Conservation (phyloP, 2,888 invertebrate species). For the Ypsolopha scabrella region DNA sequence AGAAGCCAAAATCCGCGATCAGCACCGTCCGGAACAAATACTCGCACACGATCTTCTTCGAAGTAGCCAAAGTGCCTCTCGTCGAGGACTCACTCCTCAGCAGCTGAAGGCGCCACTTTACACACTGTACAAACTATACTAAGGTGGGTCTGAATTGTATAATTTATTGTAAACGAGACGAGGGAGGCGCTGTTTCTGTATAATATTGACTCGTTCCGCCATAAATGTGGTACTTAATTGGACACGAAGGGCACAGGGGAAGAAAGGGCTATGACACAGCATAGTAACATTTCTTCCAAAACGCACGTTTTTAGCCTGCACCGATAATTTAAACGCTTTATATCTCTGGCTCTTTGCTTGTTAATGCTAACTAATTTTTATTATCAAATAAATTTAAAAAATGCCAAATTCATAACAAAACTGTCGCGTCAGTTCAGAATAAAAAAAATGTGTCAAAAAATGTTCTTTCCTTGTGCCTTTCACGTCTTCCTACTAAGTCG, state of each 20-base stretch:
- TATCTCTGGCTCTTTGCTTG: too few species aligned
- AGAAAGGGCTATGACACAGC: too few species aligned
- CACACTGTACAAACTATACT: slow-evolving; percentile 28
- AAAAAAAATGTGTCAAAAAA: too few species aligned
- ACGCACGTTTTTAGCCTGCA: too few species aligned
- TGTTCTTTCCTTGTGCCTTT: neutral
- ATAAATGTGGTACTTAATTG: neutral
- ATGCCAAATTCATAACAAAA: too few species aligned
- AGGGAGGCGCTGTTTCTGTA: neutral
- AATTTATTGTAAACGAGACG: neutral
- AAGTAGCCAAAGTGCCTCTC: slow-evolving; percentile 87
- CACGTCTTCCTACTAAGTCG: neutral
- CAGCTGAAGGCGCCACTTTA: slow-evolving; percentile 49
- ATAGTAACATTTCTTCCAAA: too few species aligned
- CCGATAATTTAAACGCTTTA: too few species aligned
- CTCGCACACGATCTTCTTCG: slow-evolving; percentile 93
- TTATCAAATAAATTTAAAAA: too few species aligned
- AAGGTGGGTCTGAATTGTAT: slow-evolving; percentile 41
- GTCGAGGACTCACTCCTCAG: slow-evolving; percentile 40
- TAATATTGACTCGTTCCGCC: neutral
- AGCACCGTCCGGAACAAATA: slow-evolving; percentile 94
- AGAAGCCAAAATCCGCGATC: slow-evolving; percentile 82
- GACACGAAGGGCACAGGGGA: neutral
- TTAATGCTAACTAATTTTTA: too few species aligned
- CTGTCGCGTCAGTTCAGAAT: too few species aligned